Conservation (phyloP, 2,797 vertebrate species). For the Fistularia commersonii region DNA sequence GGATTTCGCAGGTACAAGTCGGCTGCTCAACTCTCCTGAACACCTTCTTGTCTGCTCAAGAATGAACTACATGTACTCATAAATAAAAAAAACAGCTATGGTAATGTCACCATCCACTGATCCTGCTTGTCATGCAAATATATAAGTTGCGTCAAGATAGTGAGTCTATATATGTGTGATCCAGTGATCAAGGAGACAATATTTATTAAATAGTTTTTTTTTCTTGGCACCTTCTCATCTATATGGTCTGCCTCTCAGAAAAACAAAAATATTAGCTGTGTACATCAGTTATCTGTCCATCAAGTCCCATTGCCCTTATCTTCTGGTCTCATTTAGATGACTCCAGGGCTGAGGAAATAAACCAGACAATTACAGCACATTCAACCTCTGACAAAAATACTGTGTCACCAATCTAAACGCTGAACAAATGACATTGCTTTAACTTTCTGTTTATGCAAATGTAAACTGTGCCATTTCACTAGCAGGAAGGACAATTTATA, state of each 20-base stretch:
- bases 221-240: too few relatives aligned
- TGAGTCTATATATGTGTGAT: too few relatives aligned
- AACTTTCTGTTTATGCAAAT: constrained; percentile 14
- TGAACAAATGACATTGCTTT: constrained; percentile 19
- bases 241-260: too few relatives aligned
- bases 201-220: too few relatives aligned
- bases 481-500: not conserved
- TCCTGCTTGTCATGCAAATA: constrained; percentile 7
- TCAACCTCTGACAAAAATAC: constrained; percentile 49
- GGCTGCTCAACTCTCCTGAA: not conserved
- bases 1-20: constrained; percentile 25
- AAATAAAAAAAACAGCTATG: too few relatives aligned
- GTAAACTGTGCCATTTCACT: too few relatives aligned
- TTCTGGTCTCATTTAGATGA: too few relatives aligned
- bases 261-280: too few relatives aligned
- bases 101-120: not conserved
- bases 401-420: constrained; percentile 38
- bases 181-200: too few relatives aligned
- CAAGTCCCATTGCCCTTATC: too few relatives aligned
- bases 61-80: constrained; percentile 7
- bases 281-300: too few relatives aligned
- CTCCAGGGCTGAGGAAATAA: constrained; percentile 13
- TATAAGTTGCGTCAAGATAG: not conserved
- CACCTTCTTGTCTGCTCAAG: constrained; percentile 23
- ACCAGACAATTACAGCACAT: constrained; percentile 27